These are phyloP conservation scores for Eulemur albifrons DNA, from an alignment of 2,797 vertebrate species.

Conservation along the genomic window DNA sequence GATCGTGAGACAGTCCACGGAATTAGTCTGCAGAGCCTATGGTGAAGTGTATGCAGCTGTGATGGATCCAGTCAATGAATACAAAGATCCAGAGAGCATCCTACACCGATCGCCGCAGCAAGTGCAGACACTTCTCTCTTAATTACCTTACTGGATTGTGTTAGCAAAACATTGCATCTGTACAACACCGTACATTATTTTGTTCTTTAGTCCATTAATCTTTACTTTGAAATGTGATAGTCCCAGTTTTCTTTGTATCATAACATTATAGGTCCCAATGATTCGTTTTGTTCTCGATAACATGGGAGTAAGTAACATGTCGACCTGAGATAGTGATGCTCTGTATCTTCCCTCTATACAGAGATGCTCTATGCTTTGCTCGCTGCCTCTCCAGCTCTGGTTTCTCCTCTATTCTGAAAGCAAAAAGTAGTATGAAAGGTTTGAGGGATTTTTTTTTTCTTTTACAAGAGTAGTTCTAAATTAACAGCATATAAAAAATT, in stretches of 20 bases:
- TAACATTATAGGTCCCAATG: background rate
- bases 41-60: slow-evolving; percentile 92
- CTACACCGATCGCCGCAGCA: slow-evolving; percentile 94
- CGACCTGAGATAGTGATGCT: slow-evolving; percentile 52
- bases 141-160: slow-evolving; percentile 67
- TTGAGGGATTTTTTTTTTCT: background rate
- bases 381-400: background rate
- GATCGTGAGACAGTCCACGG: slow-evolving; percentile 95
- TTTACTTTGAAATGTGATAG: slow-evolving; percentile 59
- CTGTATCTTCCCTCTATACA: background rate
- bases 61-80: slow-evolving; percentile 88
- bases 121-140: slow-evolving; percentile 94
- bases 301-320: background rate
- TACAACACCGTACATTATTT: background rate
- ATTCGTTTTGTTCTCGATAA: background rate
- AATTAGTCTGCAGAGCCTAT: slow-evolving; percentile 95
- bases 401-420: background rate
- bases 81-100: slow-evolving; percentile 92
- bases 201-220: slow-evolving; percentile 50
- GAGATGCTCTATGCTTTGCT: background rate
- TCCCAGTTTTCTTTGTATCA: background rate
- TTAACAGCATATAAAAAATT: background rate
- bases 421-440: background rate
- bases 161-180: background rate
- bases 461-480: background rate